A percentile compares a stretch with the other conserved stretches of the same genome.
Evolutionary conservation across 2,888 invertebrate species (phyloP).

Genomic region (Pyrrhosoma nymphula): DNA sequence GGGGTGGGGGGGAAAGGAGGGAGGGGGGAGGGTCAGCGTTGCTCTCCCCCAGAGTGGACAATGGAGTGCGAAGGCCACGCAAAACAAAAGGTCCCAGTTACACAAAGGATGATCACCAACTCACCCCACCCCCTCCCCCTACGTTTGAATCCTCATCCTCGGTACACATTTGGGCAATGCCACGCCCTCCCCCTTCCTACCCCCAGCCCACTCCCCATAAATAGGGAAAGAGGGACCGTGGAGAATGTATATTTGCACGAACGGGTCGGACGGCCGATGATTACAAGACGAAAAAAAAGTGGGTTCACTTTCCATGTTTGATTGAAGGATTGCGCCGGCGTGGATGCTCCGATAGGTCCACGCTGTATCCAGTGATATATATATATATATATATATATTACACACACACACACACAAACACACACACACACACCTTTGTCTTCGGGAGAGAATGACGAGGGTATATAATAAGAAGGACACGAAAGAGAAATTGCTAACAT

Average conservation of each 20-base stretch:
- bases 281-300: not conserved
- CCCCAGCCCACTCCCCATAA: not conserved
- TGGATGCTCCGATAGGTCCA: not conserved
- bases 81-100: constrained; percentile 7
- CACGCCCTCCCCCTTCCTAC: too few relatives aligned
- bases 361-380: not conserved
- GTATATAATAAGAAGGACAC: not conserved
- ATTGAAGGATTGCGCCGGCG: not conserved
- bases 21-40: not conserved
- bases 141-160: not conserved
- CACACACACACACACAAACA: too few relatives aligned
- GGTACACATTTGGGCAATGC: constrained; percentile 49
- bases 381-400: too few relatives aligned
- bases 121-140: not conserved
- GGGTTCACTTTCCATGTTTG: not conserved
- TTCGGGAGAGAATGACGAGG: not conserved
- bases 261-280: not conserved
- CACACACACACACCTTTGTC: too few relatives aligned
- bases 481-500: not conserved
- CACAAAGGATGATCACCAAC: constrained; percentile 37
- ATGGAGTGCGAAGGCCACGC: constrained; percentile 29
- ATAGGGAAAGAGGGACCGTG: not conserved
- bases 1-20: not conserved
- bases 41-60: not conserved
- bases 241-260: constrained; percentile 6